These are phyloP conservation scores for Agrochola lota DNA, from an alignment of 2,888 invertebrate species.

Conservation along the genomic window DNA sequence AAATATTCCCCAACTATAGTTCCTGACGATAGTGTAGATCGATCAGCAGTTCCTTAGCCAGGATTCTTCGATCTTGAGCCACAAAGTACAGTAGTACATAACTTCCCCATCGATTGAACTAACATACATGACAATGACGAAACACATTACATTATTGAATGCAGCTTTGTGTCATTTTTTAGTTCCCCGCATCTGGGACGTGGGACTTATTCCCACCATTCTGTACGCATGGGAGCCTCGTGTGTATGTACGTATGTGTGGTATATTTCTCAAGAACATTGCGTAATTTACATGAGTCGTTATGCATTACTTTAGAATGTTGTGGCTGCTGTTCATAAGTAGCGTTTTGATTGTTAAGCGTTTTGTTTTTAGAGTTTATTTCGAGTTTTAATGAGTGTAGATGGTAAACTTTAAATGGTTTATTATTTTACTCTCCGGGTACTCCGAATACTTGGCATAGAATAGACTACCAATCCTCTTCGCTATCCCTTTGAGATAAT, in stretches of 20 bases:
- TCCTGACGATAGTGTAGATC: too few species aligned
- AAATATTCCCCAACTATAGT: too few species aligned
- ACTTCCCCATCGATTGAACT: constrained; percentile 33
- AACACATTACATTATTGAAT: constrained; percentile 69
- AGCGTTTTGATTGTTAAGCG: constrained; percentile 22
- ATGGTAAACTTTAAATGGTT: neutral
- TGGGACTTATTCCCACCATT: constrained; percentile 78
- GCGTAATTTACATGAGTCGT: constrained; percentile 61
- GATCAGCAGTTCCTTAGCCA: too few species aligned
- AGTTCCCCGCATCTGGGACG: constrained; percentile 73
- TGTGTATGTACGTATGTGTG: constrained; percentile 56
- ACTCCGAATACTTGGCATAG: neutral
- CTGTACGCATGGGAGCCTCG: constrained; percentile 66
- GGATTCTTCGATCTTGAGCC: constrained; percentile 23
- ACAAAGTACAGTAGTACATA: too few species aligned
- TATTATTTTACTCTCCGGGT: neutral
- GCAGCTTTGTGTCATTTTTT: constrained; percentile 63
- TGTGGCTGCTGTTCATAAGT: constrained; percentile 29
- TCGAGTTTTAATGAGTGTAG: constrained; percentile 13
- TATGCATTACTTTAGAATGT: constrained; percentile 66
- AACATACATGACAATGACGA: constrained; percentile 51
- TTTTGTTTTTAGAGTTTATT: constrained; percentile 39
- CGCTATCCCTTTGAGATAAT: neutral
- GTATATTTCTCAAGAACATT: constrained; percentile 63
- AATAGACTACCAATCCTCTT: neutral